These are phyloP conservation scores for Bombus vancouverensis DNA, from an alignment of 1,140 invertebrate genomes.

Conservation along the genomic window DNA sequence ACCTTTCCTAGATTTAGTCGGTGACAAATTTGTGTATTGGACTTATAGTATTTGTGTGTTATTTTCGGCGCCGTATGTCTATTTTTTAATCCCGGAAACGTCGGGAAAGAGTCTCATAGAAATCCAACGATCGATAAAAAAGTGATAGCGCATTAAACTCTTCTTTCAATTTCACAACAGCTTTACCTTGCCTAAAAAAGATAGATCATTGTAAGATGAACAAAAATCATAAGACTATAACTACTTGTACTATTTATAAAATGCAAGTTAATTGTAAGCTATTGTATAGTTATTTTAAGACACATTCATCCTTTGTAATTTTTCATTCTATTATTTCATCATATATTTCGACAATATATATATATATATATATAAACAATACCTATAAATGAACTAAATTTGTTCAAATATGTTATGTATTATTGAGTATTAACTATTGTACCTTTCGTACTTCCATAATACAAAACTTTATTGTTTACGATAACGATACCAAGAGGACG, in stretches of 20 bases:
- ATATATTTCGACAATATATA: not conserved
- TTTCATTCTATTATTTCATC: not conserved
- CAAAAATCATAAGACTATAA: not conserved
- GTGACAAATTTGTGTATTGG: conserved; percentile 82
- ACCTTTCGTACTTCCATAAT: not conserved
- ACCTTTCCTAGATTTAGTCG: conserved; percentile 76
- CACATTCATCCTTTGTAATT: not conserved
- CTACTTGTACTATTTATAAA: not conserved
- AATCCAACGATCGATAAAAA: conserved; percentile 78
- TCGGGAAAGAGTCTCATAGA: conserved; percentile 83
- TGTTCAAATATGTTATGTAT: not conserved
- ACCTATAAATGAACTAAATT: not conserved
- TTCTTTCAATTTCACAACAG: not conserved
- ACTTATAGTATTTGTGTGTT: conserved; percentile 82
- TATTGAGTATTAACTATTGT: not conserved
- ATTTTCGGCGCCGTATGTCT: conserved; percentile 82
- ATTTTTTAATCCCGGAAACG: conserved; percentile 85
- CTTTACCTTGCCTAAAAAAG: not conserved
- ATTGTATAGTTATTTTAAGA: not conserved
- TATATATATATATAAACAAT: not conserved
- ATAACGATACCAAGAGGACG: not conserved
- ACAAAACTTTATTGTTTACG: not conserved
- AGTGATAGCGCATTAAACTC: not conserved
- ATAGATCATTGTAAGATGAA: not conserved
- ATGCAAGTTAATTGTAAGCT: not conserved